Evolutionary conservation across 2,113 vertebrate species (phyloP).

Genomic region (Clupea harengus): DNA sequence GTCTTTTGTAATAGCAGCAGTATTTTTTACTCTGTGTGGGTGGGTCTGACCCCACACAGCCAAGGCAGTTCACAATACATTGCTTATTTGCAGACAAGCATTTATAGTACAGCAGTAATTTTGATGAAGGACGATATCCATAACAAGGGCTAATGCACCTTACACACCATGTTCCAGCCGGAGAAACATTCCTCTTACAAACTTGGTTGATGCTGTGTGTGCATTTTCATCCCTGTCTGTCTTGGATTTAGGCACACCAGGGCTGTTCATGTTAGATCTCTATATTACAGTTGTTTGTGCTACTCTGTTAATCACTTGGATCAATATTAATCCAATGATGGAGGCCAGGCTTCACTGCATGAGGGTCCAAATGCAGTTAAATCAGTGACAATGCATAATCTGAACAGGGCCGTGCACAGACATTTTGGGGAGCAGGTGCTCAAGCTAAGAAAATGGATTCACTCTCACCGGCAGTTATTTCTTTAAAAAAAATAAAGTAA

Average conservation of each 20-base stretch:
- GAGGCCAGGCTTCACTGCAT: not conserved
- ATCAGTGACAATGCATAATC: too few species aligned
- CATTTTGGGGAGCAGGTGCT: too few species aligned
- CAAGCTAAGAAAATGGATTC: too few species aligned
- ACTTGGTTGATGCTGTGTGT: not conserved
- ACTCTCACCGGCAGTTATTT: too few species aligned
- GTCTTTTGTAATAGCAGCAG: conserved; percentile 59
- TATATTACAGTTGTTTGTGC: not conserved
- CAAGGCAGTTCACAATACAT: conserved; percentile 54
- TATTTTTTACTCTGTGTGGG: conserved; percentile 38
- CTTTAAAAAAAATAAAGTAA: too few species aligned
- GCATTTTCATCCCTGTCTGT: not conserved
- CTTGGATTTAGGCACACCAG: not conserved
- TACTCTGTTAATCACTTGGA: not conserved
- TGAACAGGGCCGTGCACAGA: too few species aligned
- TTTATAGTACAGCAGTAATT: conserved; percentile 57
- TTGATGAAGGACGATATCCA: conserved; percentile 49
- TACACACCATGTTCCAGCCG: not conserved
- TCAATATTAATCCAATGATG: not conserved
- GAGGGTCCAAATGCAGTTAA: not conserved
- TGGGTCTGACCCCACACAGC: conserved; percentile 47
- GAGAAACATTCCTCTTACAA: not conserved
- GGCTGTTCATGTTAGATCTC: not conserved
- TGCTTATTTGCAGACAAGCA: conserved; percentile 56
- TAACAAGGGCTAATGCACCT: not conserved